Base-by-base conservation (phyloP, 2,888 invertebrate species). In the Hirtodrosophila trivittata region DNA sequence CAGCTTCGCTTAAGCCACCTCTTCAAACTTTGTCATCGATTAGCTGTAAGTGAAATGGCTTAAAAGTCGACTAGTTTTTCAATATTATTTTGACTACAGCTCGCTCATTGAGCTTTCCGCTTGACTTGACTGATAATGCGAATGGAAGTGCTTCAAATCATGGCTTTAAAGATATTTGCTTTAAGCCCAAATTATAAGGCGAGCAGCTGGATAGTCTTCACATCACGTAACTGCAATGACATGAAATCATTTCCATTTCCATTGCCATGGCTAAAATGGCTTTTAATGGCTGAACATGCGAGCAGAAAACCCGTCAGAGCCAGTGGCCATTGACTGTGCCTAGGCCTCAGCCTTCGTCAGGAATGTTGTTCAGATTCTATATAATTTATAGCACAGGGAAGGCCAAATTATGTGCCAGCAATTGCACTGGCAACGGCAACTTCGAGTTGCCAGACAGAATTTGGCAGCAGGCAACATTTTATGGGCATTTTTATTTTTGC, bases 171-270 rank as follows among this genome's bases (percentile, higher is more conserved):
- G 43, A 10, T 3, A 12, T 35, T 10, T 14, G 39, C 60, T 66
- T 56, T 35, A 62, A 68, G 54, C 1, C 0, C 1, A 12, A 28
- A 7, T 21, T 25, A 3, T 43, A 6, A 4, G 7, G 45, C 21
- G 21, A 52, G 10, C 10, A 43, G 52, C 30, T 32, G 30, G 45
- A 41, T 67, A 72, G 2, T 3, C 72, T 80, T 81, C 63, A 64
- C 70, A 81, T 80, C 88, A 89, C 89, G 89, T 89, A 80, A 54
- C 74, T 75, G 75, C 76, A 75, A 67, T 70, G 77, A 71, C 81
- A 81, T 76, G 71, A 83, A 86, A 83, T 80, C 77, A 88, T 88
- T 87, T 78, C 68, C 70, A 77, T 75, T 70, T 63, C 49, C 54
- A 69, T 49, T 63, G 38, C 47, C 43, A 39, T 26, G 41, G 7